Evolutionary conservation across 1,140 invertebrate species (phyloP).

Genomic region (Rhopalosiphum maidis): DNA sequence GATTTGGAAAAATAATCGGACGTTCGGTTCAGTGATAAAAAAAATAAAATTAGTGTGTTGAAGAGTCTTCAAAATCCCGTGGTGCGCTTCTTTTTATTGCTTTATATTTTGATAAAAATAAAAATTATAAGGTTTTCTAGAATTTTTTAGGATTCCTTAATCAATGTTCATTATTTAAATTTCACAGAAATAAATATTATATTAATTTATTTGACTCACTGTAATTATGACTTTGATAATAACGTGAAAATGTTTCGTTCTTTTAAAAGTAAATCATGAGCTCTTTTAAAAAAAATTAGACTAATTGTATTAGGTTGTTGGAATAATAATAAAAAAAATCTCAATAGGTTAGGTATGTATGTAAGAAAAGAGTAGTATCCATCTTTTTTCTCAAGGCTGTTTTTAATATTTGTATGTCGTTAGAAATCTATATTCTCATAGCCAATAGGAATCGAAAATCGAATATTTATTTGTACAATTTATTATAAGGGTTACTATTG

Average conservation of each 20-base stretch:
- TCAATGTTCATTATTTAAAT: background rate
- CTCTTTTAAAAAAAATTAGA: background rate
- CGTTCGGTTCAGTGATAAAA: background rate
- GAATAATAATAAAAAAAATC: background rate
- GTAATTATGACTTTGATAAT: background rate
- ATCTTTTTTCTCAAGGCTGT: too few relatives aligned
- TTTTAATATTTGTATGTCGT: too few relatives aligned
- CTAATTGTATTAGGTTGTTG: background rate
- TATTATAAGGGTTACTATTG: background rate
- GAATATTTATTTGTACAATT: background rate
- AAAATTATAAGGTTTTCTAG: background rate
- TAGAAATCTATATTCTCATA: background rate
- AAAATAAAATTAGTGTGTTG: background rate
- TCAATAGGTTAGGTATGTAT: background rate
- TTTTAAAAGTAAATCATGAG: background rate
- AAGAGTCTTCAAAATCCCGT: background rate
- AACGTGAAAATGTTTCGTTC: background rate
- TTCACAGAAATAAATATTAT: background rate
- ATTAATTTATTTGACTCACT: background rate
- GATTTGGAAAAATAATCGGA: conserved; percentile 6
- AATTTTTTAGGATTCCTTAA: background rate
- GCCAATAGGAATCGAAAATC: background rate
- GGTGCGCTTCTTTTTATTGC: background rate
- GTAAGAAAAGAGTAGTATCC: too few relatives aligned
- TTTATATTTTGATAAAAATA: conserved; percentile 7